A percentile compares a stretch with the other conserved stretches of the same genome.
phyloP scores from a whole-genome alignment of 1,140 invertebrate genomes.

The Chlorops oryzae region DNA sequence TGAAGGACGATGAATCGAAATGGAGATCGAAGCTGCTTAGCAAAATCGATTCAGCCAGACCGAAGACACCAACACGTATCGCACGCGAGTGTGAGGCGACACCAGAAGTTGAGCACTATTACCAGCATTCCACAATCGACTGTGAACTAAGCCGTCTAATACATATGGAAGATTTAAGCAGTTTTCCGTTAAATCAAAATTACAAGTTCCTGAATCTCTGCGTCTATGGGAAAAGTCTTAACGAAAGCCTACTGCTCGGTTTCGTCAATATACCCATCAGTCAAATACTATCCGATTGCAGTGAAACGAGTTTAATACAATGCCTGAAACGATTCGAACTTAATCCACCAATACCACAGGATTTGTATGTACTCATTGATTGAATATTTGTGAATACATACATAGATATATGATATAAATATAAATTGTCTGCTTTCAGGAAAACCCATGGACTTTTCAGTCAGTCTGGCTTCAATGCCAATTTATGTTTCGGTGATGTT shows the following conservation, averaged over 20 bases:
- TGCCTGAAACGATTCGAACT: slow-evolving; percentile 69
- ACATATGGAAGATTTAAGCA: slow-evolving; percentile 61
- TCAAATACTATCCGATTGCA: slow-evolving; percentile 70
- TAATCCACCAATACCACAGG: slow-evolving; percentile 56
- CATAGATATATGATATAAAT: too few species aligned
- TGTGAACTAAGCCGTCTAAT: slow-evolving; percentile 60
- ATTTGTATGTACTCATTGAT: slow-evolving; percentile 51
- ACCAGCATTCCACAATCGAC: slow-evolving; percentile 44
- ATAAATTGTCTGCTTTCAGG: slow-evolving; percentile 48
- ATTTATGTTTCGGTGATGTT: slow-evolving; percentile 84
- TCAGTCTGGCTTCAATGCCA: slow-evolving; percentile 83
- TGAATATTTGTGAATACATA: too few species aligned
- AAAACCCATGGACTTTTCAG: slow-evolving; percentile 58
- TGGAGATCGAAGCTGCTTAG: too few species aligned
- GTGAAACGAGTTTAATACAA: slow-evolving; percentile 71
- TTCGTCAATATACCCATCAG: slow-evolving; percentile 74
- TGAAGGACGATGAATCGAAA: slow-evolving; percentile 18
- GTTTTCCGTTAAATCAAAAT: slow-evolving; percentile 62
- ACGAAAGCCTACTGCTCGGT: slow-evolving; percentile 62
- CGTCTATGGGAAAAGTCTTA: slow-evolving; percentile 60
- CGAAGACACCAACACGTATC: too few species aligned
- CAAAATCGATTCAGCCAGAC: too few species aligned
- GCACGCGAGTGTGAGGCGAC: too few species aligned
- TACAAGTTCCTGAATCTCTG: slow-evolving; percentile 76
- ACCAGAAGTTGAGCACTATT: slow-evolving; percentile 36